Conservation (phyloP, 2,113 vertebrate genomes). For the Corythoichthys haematopterus region DNA sequence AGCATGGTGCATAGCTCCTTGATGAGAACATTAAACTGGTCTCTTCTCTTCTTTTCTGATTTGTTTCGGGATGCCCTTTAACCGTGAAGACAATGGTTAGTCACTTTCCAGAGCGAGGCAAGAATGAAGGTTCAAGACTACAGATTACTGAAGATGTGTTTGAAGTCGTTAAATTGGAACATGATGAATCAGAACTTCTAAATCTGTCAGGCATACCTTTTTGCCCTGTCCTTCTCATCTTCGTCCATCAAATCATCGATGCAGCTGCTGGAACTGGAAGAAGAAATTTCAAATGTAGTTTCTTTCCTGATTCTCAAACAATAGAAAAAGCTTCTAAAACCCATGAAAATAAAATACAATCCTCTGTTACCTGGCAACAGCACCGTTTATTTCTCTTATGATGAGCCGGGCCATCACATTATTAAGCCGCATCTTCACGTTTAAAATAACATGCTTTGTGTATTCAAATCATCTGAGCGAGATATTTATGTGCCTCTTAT, state of each 20-base stretch:
- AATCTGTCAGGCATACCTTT: conserved; percentile 74
- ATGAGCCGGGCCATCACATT: background rate
- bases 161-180: background rate
- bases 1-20: conserved; percentile 81
- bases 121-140: background rate
- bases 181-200: background rate
- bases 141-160: no score
- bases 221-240: conserved; percentile 91
- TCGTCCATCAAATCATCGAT: conserved; percentile 88
- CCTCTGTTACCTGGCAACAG: conserved; percentile 1
- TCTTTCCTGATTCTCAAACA: conserved; percentile 2
- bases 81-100: background rate
- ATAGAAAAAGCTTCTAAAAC: background rate
- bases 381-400: background rate
- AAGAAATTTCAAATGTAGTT: conserved; percentile 28
- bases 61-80: conserved; percentile 78
- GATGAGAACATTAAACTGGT: conserved; percentile 81
- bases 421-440: background rate
- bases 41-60: conserved; percentile 82
- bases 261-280: conserved; percentile 78
- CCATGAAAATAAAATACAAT: background rate
- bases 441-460: background rate
- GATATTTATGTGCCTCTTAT: background rate
- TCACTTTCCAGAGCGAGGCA: conserved; percentile 1
- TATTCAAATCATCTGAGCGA: background rate